These are phyloP conservation scores for Nephila pilipes DNA, from an alignment of 1,140 invertebrate genomes.

Conservation along the genomic window DNA sequence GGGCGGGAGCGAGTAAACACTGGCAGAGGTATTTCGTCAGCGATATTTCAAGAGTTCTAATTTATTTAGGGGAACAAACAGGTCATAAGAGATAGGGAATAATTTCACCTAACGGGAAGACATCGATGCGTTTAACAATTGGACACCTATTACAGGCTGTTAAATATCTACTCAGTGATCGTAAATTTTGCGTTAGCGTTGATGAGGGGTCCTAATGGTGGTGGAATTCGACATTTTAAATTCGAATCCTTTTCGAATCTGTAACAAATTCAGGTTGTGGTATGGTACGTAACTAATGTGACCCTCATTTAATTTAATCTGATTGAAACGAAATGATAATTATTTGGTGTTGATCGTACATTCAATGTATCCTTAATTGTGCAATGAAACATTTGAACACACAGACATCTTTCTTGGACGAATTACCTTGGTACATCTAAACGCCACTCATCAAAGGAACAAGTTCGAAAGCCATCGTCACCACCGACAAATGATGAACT, in stretches of 20 bases:
- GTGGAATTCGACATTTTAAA: conserved; percentile 53
- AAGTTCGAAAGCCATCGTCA: no score
- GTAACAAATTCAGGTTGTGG: conserved; percentile 42
- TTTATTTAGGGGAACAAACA: conserved; percentile 66
- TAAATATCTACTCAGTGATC: conserved; percentile 58
- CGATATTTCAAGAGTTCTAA: conserved; percentile 65
- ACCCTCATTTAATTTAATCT: conserved; percentile 11
- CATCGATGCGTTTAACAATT: conserved; percentile 36
- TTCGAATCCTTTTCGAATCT: conserved; percentile 33
- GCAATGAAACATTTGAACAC: neutral
- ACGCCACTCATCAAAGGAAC: no score
- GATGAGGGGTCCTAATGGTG: conserved; percentile 28
- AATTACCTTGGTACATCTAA: neutral
- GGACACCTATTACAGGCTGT: conserved; percentile 71
- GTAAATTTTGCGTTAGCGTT: conserved; percentile 55
- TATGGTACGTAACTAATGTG: neutral
- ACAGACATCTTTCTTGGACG: neutral
- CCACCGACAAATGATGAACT: no score
- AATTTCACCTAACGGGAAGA: conserved; percentile 30
- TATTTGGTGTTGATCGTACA: neutral
- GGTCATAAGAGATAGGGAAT: conserved; percentile 66
- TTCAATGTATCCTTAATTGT: neutral
- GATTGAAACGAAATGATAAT: conserved; percentile 35
- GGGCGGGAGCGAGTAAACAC: conserved; percentile 67
- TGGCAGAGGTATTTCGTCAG: conserved; percentile 71